These are phyloP conservation scores for Lutjanus campechanus DNA, from an alignment of 2,797 vertebrate genomes.

Conservation along the genomic window DNA sequence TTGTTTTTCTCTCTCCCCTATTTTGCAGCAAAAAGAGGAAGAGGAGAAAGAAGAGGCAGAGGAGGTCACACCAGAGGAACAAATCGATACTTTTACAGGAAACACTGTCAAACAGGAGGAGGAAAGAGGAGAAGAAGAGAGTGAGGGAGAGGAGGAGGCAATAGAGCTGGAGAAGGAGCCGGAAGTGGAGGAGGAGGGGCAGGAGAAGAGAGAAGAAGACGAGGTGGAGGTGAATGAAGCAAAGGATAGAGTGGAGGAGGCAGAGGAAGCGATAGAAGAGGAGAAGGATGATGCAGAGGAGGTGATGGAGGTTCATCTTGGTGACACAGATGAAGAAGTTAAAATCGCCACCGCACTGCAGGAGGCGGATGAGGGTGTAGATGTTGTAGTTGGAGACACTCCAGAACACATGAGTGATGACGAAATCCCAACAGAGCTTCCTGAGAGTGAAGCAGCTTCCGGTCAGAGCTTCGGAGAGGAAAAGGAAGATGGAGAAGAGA, in stretches of 20 bases:
- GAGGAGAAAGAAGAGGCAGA: constrained; percentile 10
- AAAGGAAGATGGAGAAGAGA: constrained; percentile 27
- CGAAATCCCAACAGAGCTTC: not conserved
- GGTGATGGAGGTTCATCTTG: constrained; percentile 6
- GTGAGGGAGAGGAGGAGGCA: constrained; percentile 33
- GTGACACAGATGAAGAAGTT: not conserved
- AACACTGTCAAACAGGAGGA: constrained; percentile 10
- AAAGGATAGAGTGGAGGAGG: constrained; percentile 28
- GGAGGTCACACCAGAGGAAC: constrained; percentile 42
- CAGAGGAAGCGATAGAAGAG: constrained; percentile 45
- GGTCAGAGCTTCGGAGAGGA: constrained; percentile 15
- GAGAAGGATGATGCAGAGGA: constrained; percentile 29
- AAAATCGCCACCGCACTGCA: not conserved
- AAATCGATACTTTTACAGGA: not conserved
- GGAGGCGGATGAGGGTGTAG: constrained; percentile 27
- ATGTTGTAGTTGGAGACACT: not conserved
- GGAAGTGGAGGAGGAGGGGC: constrained; percentile 37
- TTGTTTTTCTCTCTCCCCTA: not conserved
- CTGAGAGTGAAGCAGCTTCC: constrained; percentile 4
- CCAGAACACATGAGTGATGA: not conserved
- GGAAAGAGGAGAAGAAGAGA: constrained; percentile 17
- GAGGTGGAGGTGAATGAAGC: constrained; percentile 8
- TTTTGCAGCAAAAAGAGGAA: constrained; percentile 44
- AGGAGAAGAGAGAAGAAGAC: constrained; percentile 25
- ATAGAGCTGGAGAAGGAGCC: constrained; percentile 39